Percentiles rank a stretch among this genome's conserved stretches.
Evolutionary conservation across 2,113 vertebrate species (phyloP).

Genomic region (Falcunculus frontatus): DNA sequence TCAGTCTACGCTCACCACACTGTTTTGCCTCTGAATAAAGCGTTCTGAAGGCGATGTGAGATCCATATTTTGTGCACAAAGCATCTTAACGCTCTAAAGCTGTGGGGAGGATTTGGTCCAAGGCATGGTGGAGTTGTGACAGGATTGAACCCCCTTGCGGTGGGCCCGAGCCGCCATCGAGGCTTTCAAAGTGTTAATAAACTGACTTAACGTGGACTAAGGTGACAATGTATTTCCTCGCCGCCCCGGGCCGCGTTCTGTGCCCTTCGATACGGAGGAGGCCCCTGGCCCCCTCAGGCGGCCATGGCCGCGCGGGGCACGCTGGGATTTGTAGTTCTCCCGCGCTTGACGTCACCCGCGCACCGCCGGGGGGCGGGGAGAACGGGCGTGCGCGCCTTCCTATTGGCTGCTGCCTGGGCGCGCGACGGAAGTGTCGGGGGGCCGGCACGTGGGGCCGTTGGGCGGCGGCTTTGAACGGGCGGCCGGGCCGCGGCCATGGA

Average conservation of each 20-base stretch:
- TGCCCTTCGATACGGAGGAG: rapidly evolving
- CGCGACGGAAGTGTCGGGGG: neutral
- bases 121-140: rapidly evolving
- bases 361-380: neutral
- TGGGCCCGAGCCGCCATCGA: rapidly evolving
- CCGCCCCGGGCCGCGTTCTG: neutral
- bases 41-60: neutral
- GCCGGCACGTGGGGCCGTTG: neutral
- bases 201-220: rapidly evolving
- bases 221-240: neutral
- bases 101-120: rapidly evolving
- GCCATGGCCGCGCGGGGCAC: neutral
- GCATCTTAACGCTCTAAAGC: rapidly evolving
- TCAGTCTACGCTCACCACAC: rapidly evolving
- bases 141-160: rapidly evolving
- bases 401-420: neutral
- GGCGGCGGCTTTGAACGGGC: slow-evolving; percentile 39
- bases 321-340: neutral
- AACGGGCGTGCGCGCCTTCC: rapidly evolving
- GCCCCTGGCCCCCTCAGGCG: rapidly evolving
- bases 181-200: neutral
- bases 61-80: neutral
- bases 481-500: neutral
- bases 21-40: neutral
- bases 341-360: rapidly evolving